A percentile compares a stretch with the other conserved stretches of the same genome.
phyloP scores from a whole-genome alignment of 2,113 vertebrate genomes.

The Aldabrachelys gigantea region DNA sequence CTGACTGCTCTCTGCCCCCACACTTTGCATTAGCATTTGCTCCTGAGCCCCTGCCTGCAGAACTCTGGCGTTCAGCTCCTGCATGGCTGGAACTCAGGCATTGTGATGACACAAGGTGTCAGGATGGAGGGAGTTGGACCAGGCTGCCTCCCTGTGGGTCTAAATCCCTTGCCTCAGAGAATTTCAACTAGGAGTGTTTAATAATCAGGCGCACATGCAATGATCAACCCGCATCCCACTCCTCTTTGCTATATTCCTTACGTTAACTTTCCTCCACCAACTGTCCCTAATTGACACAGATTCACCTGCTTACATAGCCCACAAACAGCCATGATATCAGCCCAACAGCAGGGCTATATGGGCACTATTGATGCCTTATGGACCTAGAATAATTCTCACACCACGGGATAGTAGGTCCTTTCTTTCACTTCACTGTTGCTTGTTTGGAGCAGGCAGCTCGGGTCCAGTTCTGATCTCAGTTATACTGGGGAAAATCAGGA shows the following conservation, averaged over 20 bases:
- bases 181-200: not conserved
- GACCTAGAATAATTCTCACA: not conserved
- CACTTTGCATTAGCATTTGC: too few species aligned
- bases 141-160: not conserved
- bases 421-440: rapidly evolving
- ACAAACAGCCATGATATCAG: too few species aligned
- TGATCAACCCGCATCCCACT: not conserved
- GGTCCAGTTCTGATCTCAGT: not conserved
- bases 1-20: too few species aligned
- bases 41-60: too few species aligned
- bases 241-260: not conserved
- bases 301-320: not conserved
- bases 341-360: too few species aligned
- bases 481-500: not conserved
- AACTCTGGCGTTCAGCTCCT: too few species aligned
- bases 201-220: not conserved
- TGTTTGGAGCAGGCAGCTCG: not conserved
- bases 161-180: not conserved
- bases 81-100: too few species aligned
- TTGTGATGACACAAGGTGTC: too few species aligned
- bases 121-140: not conserved
- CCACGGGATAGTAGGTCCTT: rapidly evolving
- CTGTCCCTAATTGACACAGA: not conserved
- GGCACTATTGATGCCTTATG: not conserved
- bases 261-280: too few species aligned